These are phyloP conservation scores for Lagocephalus sceleratus DNA, from an alignment of 2,797 vertebrate genomes.

Conservation along the genomic window DNA sequence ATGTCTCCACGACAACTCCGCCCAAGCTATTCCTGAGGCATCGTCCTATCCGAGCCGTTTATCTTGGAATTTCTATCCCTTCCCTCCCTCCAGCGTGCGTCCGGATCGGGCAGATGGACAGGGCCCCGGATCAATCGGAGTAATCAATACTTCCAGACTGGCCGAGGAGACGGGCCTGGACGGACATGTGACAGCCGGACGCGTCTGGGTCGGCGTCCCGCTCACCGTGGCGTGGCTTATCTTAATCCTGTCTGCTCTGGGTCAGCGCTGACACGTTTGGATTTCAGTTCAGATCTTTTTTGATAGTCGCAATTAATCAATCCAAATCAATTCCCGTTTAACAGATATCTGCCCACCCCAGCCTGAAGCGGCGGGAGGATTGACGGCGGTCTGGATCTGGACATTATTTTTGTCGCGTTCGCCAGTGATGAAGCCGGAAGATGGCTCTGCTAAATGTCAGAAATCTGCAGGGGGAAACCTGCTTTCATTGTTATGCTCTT, in stretches of 20 bases:
- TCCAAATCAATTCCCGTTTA: background rate
- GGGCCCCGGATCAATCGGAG: constrained; percentile 67
- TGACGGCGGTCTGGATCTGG: constrained; percentile 9
- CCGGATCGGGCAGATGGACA: constrained; percentile 72
- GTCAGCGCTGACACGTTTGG: constrained; percentile 40
- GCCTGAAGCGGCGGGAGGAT: no score
- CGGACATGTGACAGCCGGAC: constrained; percentile 46
- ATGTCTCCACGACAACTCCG: constrained; percentile 27
- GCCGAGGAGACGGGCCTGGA: constrained; percentile 50
- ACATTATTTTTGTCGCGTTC: constrained; percentile 30
- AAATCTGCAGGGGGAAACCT: constrained; percentile 52
- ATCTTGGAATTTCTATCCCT: constrained; percentile 35
- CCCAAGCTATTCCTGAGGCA: constrained; percentile 35
- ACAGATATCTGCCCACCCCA: background rate
- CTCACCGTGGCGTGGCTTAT: constrained; percentile 22
- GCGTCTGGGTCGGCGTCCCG: constrained; percentile 22
- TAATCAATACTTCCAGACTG: constrained; percentile 72
- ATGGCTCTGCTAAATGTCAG: constrained; percentile 62
- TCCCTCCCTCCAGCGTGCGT: constrained; percentile 27
- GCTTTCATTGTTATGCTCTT: constrained; percentile 52
- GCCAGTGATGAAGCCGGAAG: constrained; percentile 52
- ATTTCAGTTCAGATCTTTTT: constrained; percentile 18
- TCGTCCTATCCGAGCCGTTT: constrained; percentile 53
- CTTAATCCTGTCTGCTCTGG: constrained; percentile 35
- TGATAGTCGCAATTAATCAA: background rate